Evolutionary conservation across 2,888 invertebrate species (phyloP).

Genomic region (Rhagonycha lutea): DNA sequence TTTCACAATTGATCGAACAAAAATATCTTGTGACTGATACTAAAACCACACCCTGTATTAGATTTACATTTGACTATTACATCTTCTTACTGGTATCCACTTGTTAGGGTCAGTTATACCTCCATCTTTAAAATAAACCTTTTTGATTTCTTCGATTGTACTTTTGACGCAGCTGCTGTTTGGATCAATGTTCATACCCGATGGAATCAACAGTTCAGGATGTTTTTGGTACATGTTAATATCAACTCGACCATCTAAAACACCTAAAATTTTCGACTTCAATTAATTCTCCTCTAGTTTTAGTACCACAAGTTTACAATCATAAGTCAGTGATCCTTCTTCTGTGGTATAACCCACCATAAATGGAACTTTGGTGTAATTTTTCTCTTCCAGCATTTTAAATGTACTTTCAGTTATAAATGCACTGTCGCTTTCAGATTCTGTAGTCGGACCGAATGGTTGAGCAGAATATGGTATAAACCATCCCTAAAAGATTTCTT

Average conservation of each 20-base stretch:
- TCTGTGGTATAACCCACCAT: slow-evolving; percentile 7
- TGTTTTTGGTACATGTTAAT: not conserved
- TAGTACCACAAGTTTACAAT: not conserved
- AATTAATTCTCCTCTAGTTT: not conserved
- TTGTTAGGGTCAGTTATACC: not conserved
- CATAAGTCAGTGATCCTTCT: slow-evolving; percentile 7
- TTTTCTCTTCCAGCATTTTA: not conserved
- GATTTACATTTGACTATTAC: not conserved
- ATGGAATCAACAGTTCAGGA: not conserved
- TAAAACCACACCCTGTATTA: not conserved
- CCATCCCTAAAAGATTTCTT: not conserved
- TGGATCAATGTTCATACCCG: not conserved
- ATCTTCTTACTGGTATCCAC: slow-evolving; percentile 3
- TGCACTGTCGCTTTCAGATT: not conserved
- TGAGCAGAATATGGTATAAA: not conserved
- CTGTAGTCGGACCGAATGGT: not conserved
- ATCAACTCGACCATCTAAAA: not conserved
- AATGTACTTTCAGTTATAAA: slow-evolving; percentile 4
- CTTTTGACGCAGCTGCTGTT: not conserved
- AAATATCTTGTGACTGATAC: not conserved
- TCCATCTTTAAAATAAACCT: not conserved
- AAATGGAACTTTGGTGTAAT: not conserved
- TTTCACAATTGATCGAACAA: not conserved
- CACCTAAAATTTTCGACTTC: not conserved
- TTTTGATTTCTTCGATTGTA: not conserved